Base-by-base conservation (phyloP, 2,797 vertebrate genomes). In the Remorina albescens region DNA sequence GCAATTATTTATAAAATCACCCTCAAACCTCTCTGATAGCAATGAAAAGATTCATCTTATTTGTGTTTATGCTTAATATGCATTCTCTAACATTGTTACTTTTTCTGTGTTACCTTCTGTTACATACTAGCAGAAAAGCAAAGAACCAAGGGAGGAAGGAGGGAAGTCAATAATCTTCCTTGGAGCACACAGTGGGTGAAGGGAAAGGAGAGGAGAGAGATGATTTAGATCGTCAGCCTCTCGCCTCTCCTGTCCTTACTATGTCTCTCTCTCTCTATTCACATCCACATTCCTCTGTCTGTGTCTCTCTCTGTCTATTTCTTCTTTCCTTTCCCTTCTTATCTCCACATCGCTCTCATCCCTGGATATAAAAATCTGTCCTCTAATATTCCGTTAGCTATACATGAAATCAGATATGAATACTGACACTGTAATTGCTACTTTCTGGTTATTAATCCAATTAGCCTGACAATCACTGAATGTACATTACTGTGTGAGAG, bases 211-310 rank as follows among this genome's bases (percentile, higher is more conserved):
- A 2, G 50, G 26, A 61, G 58, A 61, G 54, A 46, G 10, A 47
- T 1, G 56, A 82, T 79, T 66, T 44, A 46, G 71, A 66, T 50
- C 62, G 51, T 78, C 72, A 77, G 67, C 58, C 23, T 82, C 36
- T 39, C 16, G 6, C 55, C 42, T 57, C 37, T 66, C 56, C 47
- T 67, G n/a, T 57, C 42, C 46, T n/a, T n/a, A 51, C 34, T 67
- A 30, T 53, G 32, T 62, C 28, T 66, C 41, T 46, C 41, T 46
- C 16, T 21, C 16, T 21, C 12, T 53, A 25, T 60, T 69, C 39
- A 30, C 11, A 1, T 64, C 57, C 28, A 50, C 59, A 1, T 53
- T 59, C 56, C n/a, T 25, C 10, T 62, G 11, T 26, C 30, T 37
- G n/a, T 53, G 32, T 62, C 28, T 66, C 41, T 46, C 41, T 46